Evolutionary conservation across 2,113 vertebrate genomes (phyloP), one percentile per base, ranked within the genome.

Genomic region (Siniperca knerii): DNA sequence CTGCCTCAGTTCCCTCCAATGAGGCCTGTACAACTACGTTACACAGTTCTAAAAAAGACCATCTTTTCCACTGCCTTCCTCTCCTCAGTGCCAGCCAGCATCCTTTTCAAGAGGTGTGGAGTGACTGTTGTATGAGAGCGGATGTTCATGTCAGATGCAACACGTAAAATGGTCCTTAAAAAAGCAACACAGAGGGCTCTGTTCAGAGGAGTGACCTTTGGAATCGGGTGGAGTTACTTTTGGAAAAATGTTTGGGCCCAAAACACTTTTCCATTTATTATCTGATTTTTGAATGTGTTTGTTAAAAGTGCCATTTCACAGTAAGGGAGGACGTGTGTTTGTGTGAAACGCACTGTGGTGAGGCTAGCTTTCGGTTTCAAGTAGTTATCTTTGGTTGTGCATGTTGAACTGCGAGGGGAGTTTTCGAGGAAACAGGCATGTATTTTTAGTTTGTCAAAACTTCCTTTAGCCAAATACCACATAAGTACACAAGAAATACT

Each of bases 201-300:
- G 90, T 95, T 93, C 80, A 89, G 55, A 78, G 35, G 5, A 48
- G 16, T 87, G 93, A 93, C 91, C 92, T 94, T 95, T 92, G 61
- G 64, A 81, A 74, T 80, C 12, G 89, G 92, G 94, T 92, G 93
- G 91, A 87, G 93, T 86, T 46, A 66, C n/a, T 54, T 82, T 82
- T 91, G 85, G 86, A 85, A 92, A 89, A 88, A 85, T 74, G 75
- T 83, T 76, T 80, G 76, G 50, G 76, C 75, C 72, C 68, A 81
- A 85, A 85, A 78, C 2, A 0, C 21, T 82, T 87, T 92, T 80
- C 68, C 68, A 76, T 75, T 79, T 61, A 84, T 79, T 88, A 82
- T 85, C 65, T 58, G 62, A 84, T 73, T 9, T 76, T 81, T 83
- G 3, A 54, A 79, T 42, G 65, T 3, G 9, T 77, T 72, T 46